A percentile compares a stretch with the other conserved stretches of the same genome.
Conservation (phyloP, 1,140 invertebrate species). For the Hyles vespertilio region DNA sequence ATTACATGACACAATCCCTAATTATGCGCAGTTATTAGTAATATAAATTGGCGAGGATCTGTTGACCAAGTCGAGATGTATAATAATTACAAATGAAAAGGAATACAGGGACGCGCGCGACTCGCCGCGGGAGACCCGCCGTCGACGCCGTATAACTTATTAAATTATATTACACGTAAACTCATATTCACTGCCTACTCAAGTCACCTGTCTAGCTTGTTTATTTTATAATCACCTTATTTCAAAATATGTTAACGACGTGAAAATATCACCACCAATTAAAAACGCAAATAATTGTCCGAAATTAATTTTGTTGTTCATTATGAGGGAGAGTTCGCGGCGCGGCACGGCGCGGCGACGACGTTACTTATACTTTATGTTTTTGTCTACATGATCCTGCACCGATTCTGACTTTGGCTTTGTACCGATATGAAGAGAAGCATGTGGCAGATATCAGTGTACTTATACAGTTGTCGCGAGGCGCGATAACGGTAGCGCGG, state of each 20-base stretch:
- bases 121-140: slow-evolving; percentile 44
- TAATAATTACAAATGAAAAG: slow-evolving; percentile 20
- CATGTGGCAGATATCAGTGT: too few species aligned
- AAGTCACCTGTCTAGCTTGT: slow-evolving; percentile 58
- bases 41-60: too few species aligned
- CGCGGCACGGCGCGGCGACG: slow-evolving; percentile 12
- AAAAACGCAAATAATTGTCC: slow-evolving; percentile 53
- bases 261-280: slow-evolving; percentile 68
- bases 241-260: slow-evolving; percentile 59
- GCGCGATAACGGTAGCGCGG: too few species aligned
- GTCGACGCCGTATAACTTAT: slow-evolving; percentile 51
- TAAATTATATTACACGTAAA: slow-evolving; percentile 66
- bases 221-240: slow-evolving; percentile 56
- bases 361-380: slow-evolving; percentile 40
- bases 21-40: too few species aligned
- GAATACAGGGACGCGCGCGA: slow-evolving; percentile 15
- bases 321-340: slow-evolving; percentile 28
- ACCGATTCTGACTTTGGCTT: too few species aligned
- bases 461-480: too few species aligned
- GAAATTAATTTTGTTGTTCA: slow-evolving; percentile 54
- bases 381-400: slow-evolving; percentile 8
- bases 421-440: too few species aligned
- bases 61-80: slow-evolving; percentile 21
- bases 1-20: too few species aligned
- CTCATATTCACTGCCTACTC: slow-evolving; percentile 44